These are phyloP conservation scores for Poeciliopsis retropinna DNA, from an alignment of 2,113 vertebrate genomes.

Conservation along the genomic window DNA sequence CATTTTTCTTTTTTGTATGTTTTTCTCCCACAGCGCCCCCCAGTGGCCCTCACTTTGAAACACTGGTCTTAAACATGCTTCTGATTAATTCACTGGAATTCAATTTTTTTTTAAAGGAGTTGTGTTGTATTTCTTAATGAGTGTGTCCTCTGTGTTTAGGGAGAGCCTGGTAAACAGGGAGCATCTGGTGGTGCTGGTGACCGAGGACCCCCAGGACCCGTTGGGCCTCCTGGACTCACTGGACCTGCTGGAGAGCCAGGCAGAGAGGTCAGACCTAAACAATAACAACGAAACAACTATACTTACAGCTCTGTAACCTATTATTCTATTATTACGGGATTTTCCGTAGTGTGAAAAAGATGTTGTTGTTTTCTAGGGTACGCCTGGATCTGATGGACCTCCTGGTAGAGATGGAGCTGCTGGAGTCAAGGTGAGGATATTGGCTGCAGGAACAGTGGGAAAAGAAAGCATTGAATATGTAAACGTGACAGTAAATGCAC, in stretches of 20 bases:
- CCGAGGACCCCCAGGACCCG: constrained; percentile 92
- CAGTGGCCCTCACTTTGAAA: too few species aligned
- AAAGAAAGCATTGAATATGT: neutral
- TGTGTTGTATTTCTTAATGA: neutral
- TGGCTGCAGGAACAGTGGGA: neutral
- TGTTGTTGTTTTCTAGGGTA: constrained; percentile 82
- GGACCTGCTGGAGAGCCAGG: constrained; percentile 93
- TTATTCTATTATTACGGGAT: neutral
- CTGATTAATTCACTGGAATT: neutral
- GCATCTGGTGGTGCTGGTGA: constrained; percentile 86
- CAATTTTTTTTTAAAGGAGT: neutral
- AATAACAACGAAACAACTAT: neutral
- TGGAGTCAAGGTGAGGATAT: constrained; percentile 87
- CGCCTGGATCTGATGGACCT: constrained; percentile 90
- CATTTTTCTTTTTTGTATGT: too few species aligned
- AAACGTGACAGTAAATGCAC: neutral
- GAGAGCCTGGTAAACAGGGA: constrained; percentile 97
- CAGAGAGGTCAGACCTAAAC: constrained; percentile 86
- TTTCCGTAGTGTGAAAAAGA: neutral
- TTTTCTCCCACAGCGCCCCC: too few species aligned
- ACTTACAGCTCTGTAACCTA: constrained; percentile 1
- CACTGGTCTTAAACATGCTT: neutral
- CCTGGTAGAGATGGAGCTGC: constrained; percentile 90
- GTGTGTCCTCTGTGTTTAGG: constrained; percentile 75
- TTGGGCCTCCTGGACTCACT: constrained; percentile 92